Conservation (phyloP, 2,888 invertebrate genomes). For the Chironomus riparius region DNA sequence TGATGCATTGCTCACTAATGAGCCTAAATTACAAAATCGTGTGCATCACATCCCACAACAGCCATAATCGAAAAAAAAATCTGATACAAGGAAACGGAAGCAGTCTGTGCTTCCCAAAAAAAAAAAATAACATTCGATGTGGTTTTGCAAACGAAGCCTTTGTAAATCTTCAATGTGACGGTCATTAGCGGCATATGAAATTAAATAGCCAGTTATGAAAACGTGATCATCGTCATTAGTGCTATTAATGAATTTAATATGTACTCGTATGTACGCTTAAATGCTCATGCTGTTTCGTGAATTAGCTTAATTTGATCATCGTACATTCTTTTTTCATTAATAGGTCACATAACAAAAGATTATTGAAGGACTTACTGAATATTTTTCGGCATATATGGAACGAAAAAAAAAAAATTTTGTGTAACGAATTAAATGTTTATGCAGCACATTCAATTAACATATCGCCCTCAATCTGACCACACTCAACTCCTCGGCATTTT, state of each 20-base stretch:
- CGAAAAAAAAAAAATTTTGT: no score
- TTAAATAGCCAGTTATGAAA: slow-evolving; percentile 12
- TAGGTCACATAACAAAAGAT: neutral
- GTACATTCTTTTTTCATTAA: slow-evolving; percentile 2
- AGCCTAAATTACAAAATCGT: slow-evolving; percentile 8
- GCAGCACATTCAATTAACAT: slow-evolving; percentile 50
- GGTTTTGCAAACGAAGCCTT: slow-evolving; percentile 11
- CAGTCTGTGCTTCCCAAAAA: neutral
- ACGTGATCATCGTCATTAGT: slow-evolving; percentile 4
- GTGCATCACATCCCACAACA: slow-evolving; percentile 13
- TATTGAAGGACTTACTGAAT: slow-evolving; percentile 1
- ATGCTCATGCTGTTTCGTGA: slow-evolving; percentile 3
- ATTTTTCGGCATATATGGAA: no score
- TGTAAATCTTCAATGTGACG: slow-evolving; percentile 2
- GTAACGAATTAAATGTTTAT: neutral
- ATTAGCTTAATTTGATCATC: slow-evolving; percentile 7
- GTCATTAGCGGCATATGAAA: slow-evolving; percentile 1
- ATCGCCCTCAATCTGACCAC: slow-evolving; percentile 61
- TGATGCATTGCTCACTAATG: slow-evolving; percentile 1
- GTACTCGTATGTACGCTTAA: neutral
- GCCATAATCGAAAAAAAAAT: slow-evolving; percentile 3
- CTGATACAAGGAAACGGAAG: slow-evolving; percentile 9
- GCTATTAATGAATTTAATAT: neutral
- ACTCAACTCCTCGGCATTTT: slow-evolving; percentile 56
- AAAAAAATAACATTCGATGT: neutral